phyloP scores from a whole-genome alignment of 2,113 vertebrate genomes.

The Phoxinus phoxinus region DNA sequence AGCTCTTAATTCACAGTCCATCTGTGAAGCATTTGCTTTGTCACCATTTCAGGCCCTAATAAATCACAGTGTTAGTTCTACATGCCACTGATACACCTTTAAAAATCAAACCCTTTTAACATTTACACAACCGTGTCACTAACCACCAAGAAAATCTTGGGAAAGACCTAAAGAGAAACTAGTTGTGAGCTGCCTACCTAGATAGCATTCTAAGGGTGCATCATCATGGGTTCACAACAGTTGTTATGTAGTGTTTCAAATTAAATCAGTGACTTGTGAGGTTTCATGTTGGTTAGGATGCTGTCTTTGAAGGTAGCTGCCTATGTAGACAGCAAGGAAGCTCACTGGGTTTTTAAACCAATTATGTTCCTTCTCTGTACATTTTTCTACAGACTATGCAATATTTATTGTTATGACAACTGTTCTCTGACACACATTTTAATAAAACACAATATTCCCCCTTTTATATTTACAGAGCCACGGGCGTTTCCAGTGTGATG shows the following conservation, averaged over 20 bases:
- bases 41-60: conserved; percentile 61
- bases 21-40: conserved; percentile 65
- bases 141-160: neutral
- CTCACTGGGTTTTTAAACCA: neutral
- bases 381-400: neutral
- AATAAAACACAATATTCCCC: neutral
- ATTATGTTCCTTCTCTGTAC: neutral
- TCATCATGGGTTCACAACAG: neutral
- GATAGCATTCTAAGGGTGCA: neutral
- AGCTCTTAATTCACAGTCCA: conserved; percentile 67
- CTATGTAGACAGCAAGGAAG: neutral
- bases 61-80: conserved; percentile 65
- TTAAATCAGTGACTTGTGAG: neutral
- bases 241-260: neutral
- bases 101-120: conserved; percentile 17
- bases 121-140: conserved; percentile 30
- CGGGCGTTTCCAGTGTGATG: conserved; percentile 31
- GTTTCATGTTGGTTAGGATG: neutral
- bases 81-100: conserved; percentile 59
- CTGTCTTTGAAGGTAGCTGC: neutral
- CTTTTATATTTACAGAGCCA: conserved; percentile 24
- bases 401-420: neutral
- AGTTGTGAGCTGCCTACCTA: neutral
- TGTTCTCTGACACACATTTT: conserved; percentile 22
- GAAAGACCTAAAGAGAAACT: neutral